Percentiles rank a stretch among this genome's conserved stretches.
These are phyloP conservation scores for Elegia similella DNA, from an alignment of 2,888 invertebrate genomes.

Conservation along the genomic window DNA sequence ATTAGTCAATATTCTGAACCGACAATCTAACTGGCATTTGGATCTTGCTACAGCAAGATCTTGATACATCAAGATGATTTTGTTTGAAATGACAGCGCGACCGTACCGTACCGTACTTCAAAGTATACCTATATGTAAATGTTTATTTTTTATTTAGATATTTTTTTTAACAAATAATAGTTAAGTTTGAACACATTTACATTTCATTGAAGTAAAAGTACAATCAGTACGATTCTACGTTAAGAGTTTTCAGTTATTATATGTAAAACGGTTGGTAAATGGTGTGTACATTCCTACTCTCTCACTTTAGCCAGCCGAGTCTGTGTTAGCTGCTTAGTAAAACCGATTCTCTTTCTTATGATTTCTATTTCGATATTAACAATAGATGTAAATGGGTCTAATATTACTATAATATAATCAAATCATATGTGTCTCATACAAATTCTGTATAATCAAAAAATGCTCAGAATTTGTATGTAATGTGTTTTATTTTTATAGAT, in stretches of 20 bases:
- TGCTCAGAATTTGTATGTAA: conserved; percentile 13
- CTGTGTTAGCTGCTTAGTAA: conserved; percentile 58
- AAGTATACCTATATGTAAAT: no score
- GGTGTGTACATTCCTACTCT: conserved; percentile 27
- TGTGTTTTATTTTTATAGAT: conserved; percentile 16
- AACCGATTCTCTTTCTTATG: conserved; percentile 53
- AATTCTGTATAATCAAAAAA: conserved; percentile 5
- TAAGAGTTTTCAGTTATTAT: background rate
- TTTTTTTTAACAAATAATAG: no score
- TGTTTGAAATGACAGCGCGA: no score
- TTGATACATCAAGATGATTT: no score
- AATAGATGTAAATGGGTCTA: conserved; percentile 12
- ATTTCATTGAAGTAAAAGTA: no score
- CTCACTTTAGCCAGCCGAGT: conserved; percentile 65
- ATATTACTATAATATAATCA: conserved; percentile 13
- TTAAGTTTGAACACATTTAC: no score
- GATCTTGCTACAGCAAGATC: no score
- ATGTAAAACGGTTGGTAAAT: background rate
- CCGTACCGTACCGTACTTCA: no score
- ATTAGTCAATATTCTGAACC: no score
- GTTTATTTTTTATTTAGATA: no score
- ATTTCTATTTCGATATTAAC: conserved; percentile 28
- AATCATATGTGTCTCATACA: conserved; percentile 17
- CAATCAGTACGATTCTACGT: no score
- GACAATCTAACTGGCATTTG: no score